These are phyloP conservation scores for Artemia franciscana DNA, from an alignment of 1,140 invertebrate genomes.

Conservation along the genomic window DNA sequence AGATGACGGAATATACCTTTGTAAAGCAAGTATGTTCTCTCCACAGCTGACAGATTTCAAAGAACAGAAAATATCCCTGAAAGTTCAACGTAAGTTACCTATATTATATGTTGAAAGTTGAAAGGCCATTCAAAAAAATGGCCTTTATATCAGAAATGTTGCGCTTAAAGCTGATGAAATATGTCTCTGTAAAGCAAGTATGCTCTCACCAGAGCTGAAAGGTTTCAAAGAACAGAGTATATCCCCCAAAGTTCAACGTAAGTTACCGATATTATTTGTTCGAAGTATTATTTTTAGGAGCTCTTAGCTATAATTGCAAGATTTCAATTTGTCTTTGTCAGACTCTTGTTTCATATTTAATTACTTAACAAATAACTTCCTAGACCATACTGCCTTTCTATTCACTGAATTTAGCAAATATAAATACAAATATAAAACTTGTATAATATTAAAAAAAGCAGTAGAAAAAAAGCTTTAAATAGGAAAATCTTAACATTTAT, in stretches of 20 bases:
- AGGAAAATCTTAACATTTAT: no score
- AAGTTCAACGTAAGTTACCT: conserved; percentile 27
- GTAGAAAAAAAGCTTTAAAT: no score
- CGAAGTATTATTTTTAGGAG: no score
- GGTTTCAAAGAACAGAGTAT: conserved; percentile 23
- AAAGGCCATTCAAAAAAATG: conserved; percentile 6
- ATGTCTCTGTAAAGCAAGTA: conserved; percentile 28
- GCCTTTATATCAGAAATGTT: conserved; percentile 26
- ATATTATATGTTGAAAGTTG: background rate
- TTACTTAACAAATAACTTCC: no score
- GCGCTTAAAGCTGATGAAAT: conserved; percentile 25
- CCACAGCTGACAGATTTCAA: conserved; percentile 22
- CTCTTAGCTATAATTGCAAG: no score
- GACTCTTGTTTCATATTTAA: no score
- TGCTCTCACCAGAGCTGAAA: conserved; percentile 23
- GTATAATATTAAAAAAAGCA: no score
- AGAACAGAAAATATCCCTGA: conserved; percentile 23
- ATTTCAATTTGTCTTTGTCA: no score
- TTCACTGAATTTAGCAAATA: no score
- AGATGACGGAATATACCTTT: conserved; percentile 28
- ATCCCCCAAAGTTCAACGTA: conserved; percentile 28
- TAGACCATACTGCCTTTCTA: no score
- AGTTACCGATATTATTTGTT: no score
- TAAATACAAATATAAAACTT: no score
- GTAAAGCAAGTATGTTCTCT: conserved; percentile 27